phyloP scores from a whole-genome alignment of 53 echinoderm and acorn worm genomes.

The Actinopyga echinites region DNA sequence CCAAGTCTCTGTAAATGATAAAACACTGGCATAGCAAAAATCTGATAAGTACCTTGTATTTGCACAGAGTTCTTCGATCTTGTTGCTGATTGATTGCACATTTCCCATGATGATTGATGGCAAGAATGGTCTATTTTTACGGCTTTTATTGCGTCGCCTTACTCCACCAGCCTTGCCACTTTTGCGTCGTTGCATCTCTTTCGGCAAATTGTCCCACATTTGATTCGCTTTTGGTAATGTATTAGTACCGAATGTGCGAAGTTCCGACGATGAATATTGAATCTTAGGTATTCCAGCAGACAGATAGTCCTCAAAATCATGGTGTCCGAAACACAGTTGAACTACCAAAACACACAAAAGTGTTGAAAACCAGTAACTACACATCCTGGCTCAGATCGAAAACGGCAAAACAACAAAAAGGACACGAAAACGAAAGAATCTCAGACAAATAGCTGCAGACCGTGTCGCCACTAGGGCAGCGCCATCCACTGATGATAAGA shows the following conservation, averaged over 20 bases:
- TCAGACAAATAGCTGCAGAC: too few species aligned
- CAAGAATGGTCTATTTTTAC: conserved; percentile 32
- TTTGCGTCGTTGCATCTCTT: conserved; percentile 5
- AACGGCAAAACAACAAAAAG: too few species aligned
- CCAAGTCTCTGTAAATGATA: conserved; percentile 6
- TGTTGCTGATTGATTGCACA: conserved; percentile 24
- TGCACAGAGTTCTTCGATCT: conserved; percentile 8
- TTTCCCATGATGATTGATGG: conserved; percentile 42
- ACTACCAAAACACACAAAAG: too few species aligned
- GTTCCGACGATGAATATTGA: conserved; percentile 5
- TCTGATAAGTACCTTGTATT: conserved; percentile 8
- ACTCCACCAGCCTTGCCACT: conserved; percentile 26
- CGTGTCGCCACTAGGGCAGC: too few species aligned
- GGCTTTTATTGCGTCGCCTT: background rate
- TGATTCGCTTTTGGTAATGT: background rate
- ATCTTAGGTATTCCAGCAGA: background rate
- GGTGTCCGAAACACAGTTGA: too few species aligned
- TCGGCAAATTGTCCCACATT: background rate
- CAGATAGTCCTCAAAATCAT: background rate
- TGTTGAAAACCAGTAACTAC: too few species aligned
- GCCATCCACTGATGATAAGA: too few species aligned
- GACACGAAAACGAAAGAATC: too few species aligned
- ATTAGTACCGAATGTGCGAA: background rate
- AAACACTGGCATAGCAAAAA: background rate
- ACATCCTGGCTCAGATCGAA: too few species aligned